A percentile compares a stretch with the other conserved stretches of the same genome.
Conservation (phyloP, 2,888 invertebrate genomes). For the Hydriomena furcata region DNA sequence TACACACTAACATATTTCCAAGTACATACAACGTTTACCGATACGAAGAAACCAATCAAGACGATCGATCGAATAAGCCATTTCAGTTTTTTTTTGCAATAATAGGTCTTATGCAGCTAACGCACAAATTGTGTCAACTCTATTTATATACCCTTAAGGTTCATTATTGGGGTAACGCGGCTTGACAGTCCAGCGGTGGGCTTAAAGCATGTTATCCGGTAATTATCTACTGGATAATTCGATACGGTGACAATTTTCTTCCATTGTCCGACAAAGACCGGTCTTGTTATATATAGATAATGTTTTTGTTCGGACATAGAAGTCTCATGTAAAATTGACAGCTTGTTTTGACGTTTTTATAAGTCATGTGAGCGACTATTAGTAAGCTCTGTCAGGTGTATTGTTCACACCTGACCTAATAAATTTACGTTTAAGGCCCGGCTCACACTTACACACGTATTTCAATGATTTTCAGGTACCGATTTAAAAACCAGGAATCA, state of each 20-base stretch:
- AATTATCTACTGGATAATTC: constrained; percentile 66
- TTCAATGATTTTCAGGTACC: no score
- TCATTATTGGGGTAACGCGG: constrained; percentile 23
- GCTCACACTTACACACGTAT: no score
- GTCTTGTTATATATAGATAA: constrained; percentile 40
- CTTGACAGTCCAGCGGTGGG: constrained; percentile 40
- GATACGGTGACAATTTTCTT: constrained; percentile 65
- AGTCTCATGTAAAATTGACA: constrained; percentile 14
- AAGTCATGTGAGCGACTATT: constrained; percentile 9
- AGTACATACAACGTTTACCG: constrained; percentile 57
- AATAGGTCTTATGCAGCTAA: constrained; percentile 41
- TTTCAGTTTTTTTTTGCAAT: constrained; percentile 53
- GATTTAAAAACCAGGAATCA: no score
- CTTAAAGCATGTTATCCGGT: constrained; percentile 51
- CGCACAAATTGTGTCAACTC: constrained; percentile 17
- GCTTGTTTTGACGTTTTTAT: constrained; percentile 16
- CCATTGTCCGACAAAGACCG: constrained; percentile 43
- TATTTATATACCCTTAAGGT: constrained; percentile 32
- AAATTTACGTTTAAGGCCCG: no score
- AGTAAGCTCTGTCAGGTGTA: constrained; percentile 13
- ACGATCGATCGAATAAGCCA: constrained; percentile 39
- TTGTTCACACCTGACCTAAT: constrained; percentile 13
- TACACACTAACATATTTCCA: constrained; percentile 45
- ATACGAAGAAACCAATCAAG: constrained; percentile 70
- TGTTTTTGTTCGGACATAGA: constrained; percentile 22